phyloP scores from a whole-genome alignment of 2,888 invertebrate genomes.

The Lysandra coridon region DNA sequence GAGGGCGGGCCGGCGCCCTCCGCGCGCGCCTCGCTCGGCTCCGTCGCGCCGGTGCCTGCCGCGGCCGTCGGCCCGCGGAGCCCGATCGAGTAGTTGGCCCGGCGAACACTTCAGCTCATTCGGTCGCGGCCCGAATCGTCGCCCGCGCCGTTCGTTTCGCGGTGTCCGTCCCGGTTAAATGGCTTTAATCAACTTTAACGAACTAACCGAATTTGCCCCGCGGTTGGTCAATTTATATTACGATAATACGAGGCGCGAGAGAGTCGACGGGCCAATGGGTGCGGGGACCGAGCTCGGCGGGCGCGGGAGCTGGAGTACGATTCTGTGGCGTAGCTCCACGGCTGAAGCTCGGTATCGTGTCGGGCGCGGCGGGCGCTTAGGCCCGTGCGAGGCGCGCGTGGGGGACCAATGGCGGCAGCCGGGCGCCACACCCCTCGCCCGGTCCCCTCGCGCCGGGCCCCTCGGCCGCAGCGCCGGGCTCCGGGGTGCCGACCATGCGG shows the following conservation, averaged over 20 bases:
- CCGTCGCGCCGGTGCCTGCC: slow-evolving; percentile 65
- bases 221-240: slow-evolving; percentile 82
- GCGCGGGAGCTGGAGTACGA: slow-evolving; percentile 48
- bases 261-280: slow-evolving; percentile 62
- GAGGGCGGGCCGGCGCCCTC: slow-evolving; percentile 76
- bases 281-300: slow-evolving; percentile 50
- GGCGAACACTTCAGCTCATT: slow-evolving; percentile 78
- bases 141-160: slow-evolving; percentile 75
- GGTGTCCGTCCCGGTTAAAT: slow-evolving; percentile 78
- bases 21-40: slow-evolving; percentile 70
- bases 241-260: slow-evolving; percentile 67
- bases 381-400: slow-evolving; percentile 45
- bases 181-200: slow-evolving; percentile 81
- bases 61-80: slow-evolving; percentile 48
- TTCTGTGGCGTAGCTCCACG: slow-evolving; percentile 54
- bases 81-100: slow-evolving; percentile 56
- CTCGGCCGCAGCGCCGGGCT: slow-evolving; percentile 47
- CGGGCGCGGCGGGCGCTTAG: slow-evolving; percentile 57
- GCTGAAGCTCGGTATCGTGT: slow-evolving; percentile 55
- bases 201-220: slow-evolving; percentile 79
- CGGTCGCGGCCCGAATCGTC: slow-evolving; percentile 70
- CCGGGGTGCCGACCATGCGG: slow-evolving; percentile 62
- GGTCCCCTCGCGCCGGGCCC: slow-evolving; percentile 42
- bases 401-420: slow-evolving; percentile 56
- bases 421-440: slow-evolving; percentile 52